A percentile compares a stretch with the other conserved stretches of the same genome.
These are phyloP conservation scores for Harlomillsia oculata DNA, from an alignment of 1,140 invertebrate species.

Conservation along the genomic window DNA sequence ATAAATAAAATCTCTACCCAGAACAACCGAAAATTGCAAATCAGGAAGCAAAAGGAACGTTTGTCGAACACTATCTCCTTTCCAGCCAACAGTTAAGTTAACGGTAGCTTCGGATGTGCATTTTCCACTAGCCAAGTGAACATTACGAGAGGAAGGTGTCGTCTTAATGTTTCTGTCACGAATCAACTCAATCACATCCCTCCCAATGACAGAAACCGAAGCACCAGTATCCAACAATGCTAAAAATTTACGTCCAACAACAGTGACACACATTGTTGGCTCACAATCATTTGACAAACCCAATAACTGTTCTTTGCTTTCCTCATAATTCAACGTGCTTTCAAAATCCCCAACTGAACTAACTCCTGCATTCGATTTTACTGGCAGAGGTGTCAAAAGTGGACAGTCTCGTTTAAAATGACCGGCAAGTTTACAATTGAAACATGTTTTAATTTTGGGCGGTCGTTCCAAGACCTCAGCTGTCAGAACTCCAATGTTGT, in stretches of 20 bases:
- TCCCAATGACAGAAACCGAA: slow-evolving; percentile 1
- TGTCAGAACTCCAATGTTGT: no score
- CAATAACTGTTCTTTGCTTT: no score
- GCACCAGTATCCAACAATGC: slow-evolving; percentile 15
- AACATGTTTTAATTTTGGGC: no score
- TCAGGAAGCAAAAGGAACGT: slow-evolving; percentile 5
- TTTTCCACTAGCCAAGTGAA: not conserved
- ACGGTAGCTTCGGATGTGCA: not conserved
- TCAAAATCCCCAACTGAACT: no score
- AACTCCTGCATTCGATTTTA: no score
- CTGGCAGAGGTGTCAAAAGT: no score
- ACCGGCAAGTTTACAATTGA: no score
- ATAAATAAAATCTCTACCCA: slow-evolving; percentile 12
- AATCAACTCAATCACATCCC: slow-evolving; percentile 5
- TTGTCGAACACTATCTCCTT: not conserved
- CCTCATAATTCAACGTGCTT: no score
- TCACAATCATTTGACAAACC: no score
- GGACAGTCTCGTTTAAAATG: no score
- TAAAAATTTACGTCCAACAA: slow-evolving; percentile 1
- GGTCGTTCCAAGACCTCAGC: no score
- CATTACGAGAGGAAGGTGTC: not conserved
- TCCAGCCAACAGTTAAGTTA: not conserved
- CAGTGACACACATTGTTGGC: slow-evolving; percentile 2
- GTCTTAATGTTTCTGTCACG: slow-evolving; percentile 5
- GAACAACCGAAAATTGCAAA: not conserved